Evolutionary conservation across 2,797 vertebrate genomes (phyloP).

Genomic region (Neoniphon sammara): DNA sequence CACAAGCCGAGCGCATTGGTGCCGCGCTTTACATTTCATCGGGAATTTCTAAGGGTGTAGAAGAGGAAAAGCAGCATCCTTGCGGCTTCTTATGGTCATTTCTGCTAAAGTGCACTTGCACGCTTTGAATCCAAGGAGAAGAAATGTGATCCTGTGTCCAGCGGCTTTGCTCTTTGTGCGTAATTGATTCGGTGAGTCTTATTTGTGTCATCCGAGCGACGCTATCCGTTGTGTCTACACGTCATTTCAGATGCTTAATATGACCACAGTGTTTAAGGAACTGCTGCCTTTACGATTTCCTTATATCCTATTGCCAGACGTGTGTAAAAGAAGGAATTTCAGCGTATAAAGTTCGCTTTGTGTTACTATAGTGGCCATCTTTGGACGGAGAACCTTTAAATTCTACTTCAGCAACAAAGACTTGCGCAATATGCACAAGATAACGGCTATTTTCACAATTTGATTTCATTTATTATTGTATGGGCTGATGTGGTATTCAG

Average conservation of each 20-base stretch:
- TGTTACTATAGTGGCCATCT: conserved; percentile 75
- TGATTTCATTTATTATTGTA: neutral
- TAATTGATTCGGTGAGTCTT: conserved; percentile 77
- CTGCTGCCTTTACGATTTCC: fast-evolving
- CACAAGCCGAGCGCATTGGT: conserved; percentile 52
- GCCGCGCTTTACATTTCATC: conserved; percentile 52
- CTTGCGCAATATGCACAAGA: conserved; percentile 36
- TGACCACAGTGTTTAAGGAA: fast-evolving
- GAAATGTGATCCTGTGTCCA: conserved; percentile 42
- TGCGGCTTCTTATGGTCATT: neutral
- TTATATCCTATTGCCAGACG: neutral
- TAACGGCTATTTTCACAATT: conserved; percentile 11
- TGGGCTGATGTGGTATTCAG: neutral
- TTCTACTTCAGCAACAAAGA: conserved; percentile 45
- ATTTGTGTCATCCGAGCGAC: conserved; percentile 46
- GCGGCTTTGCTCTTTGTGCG: conserved; percentile 50
- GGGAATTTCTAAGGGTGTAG: neutral
- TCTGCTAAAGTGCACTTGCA: neutral
- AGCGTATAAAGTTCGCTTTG: conserved; percentile 63
- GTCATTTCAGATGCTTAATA: neutral
- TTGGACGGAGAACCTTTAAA: conserved; percentile 44
- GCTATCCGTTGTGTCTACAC: conserved; percentile 22
- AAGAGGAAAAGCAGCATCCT: neutral
- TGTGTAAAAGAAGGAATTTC: neutral
- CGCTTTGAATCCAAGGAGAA: neutral